Conservation (phyloP, 2,888 invertebrate genomes). For the Frankliniella intonsa region DNA sequence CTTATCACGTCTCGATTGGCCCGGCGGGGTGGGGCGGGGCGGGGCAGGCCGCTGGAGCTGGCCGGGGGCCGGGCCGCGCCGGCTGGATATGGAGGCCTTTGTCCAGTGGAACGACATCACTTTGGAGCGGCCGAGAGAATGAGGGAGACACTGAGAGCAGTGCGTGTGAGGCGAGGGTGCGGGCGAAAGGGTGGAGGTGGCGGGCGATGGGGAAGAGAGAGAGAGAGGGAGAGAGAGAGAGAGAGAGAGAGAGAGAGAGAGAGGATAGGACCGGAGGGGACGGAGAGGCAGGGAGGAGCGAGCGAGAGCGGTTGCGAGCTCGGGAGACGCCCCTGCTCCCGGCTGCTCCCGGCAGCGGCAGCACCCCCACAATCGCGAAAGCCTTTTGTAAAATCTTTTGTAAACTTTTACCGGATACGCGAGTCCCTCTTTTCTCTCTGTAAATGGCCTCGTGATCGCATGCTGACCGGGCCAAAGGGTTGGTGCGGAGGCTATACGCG, state of each 20-base stretch:
- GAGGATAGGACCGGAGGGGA: neutral
- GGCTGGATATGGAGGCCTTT: neutral
- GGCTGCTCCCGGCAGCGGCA: no score
- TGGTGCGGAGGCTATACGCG: no score
- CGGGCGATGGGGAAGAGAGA: neutral
- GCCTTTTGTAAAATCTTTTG: conserved; percentile 21
- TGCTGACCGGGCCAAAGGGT: neutral
- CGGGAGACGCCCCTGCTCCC: no score
- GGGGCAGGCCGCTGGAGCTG: neutral
- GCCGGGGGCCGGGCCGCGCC: no score
- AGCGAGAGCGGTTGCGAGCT: neutral
- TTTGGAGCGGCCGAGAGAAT: neutral
- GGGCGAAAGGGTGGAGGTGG: neutral
- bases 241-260: neutral
- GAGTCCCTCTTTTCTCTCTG: conserved; percentile 4
- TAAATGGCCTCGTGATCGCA: conserved; percentile 7
- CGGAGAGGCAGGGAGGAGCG: neutral
- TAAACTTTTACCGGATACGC: conserved; percentile 7
- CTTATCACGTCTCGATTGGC: neutral
- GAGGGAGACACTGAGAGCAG: neutral
- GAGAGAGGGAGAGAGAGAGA: neutral
- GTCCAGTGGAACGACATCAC: conserved; percentile 6
- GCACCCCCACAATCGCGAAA: conserved; percentile 6
- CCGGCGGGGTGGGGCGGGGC: neutral
- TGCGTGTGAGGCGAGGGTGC: neutral